Percentiles rank a stretch among this genome's conserved stretches.
Conservation (phyloP, 2,797 vertebrate species). For the Phrynocephalus vlangalii region DNA sequence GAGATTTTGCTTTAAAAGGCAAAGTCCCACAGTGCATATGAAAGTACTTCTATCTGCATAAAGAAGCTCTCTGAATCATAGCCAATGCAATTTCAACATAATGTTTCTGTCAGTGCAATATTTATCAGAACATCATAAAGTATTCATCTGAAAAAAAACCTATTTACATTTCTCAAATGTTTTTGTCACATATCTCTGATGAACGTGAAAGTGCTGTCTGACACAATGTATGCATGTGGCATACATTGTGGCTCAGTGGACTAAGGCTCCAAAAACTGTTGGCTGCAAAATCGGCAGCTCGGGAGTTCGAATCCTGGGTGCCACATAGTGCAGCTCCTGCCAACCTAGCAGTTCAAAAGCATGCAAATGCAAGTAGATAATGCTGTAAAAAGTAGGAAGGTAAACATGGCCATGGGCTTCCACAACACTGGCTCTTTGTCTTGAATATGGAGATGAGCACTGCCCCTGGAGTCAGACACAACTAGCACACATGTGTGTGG, state of each 20-base stretch:
- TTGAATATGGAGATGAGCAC: no score
- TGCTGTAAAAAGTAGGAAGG: no score
- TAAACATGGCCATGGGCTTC: no score
- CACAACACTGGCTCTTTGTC: no score
- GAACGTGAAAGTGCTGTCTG: neutral
- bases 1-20: neutral
- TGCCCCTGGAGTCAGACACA: no score
- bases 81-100: conserved; percentile 13
- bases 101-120: conserved; percentile 7
- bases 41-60: neutral
- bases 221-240: neutral
- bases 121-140: conserved; percentile 11
- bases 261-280: no score
- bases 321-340: no score
- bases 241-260: neutral
- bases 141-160: neutral
- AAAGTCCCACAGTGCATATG: neutral
- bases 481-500: no score
- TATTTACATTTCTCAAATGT: neutral
- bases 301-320: no score
- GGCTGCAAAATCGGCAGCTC: no score
- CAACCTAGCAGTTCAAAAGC: no score
- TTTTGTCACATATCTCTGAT: neutral
- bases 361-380: no score
- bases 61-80: neutral